These are phyloP conservation scores for Aplocera efformata DNA, from an alignment of 2,888 invertebrate genomes.

Conservation along the genomic window DNA sequence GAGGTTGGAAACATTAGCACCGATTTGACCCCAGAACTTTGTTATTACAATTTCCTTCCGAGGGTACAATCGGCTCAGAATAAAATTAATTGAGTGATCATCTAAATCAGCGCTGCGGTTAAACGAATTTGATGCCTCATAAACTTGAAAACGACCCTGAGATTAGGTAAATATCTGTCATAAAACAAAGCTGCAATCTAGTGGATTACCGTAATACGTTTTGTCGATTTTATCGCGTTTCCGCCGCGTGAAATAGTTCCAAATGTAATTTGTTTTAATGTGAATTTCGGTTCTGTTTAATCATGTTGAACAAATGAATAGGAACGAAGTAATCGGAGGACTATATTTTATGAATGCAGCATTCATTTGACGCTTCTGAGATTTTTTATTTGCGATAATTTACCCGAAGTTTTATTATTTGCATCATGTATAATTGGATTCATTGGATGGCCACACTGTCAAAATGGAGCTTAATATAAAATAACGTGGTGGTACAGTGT, in stretches of 20 bases:
- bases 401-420: no score
- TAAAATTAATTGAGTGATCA: conserved; percentile 33
- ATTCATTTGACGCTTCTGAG: neutral
- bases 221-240: conserved; percentile 25
- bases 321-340: conserved; percentile 8
- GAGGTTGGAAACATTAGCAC: conserved; percentile 14
- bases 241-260: conserved; percentile 22
- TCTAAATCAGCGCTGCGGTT: conserved; percentile 30
- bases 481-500: no score
- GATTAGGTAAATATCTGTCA: conserved; percentile 33
- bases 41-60: conserved; percentile 14
- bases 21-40: conserved; percentile 16
- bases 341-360: conserved; percentile 1
- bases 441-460: no score
- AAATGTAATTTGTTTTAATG: conserved; percentile 25
- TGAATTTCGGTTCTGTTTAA: conserved; percentile 14
- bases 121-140: conserved; percentile 37
- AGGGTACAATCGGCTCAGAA: conserved; percentile 17
- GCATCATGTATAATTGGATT: no score
- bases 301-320: conserved; percentile 15
- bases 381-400: neutral
- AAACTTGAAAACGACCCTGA: conserved; percentile 33
- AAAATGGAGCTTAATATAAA: no score
- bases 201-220: conserved; percentile 28
- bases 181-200: conserved; percentile 18